Evolutionary conservation across 2,113 vertebrate genomes (phyloP).

Genomic region (Edolisoma coerulescens): DNA sequence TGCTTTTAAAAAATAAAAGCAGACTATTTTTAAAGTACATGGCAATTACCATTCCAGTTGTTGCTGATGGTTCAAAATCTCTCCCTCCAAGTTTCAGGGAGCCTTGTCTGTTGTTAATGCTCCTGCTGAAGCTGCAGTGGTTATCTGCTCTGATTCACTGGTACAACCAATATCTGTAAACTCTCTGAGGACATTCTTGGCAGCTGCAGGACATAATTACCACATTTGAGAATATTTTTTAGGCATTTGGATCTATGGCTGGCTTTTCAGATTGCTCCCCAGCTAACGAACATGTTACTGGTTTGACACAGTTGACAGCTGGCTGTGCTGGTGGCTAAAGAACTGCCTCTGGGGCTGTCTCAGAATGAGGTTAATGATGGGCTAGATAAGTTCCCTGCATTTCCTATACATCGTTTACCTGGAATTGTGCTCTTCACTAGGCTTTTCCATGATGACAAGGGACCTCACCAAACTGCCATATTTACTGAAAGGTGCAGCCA

Average conservation of each 20-base stretch:
- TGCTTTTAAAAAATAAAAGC: background rate
- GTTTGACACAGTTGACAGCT: constrained; percentile 76
- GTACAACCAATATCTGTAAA: constrained; percentile 56
- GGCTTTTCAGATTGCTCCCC: constrained; percentile 72
- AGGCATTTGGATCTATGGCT: constrained; percentile 74
- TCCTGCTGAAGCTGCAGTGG: background rate
- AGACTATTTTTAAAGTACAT: background rate
- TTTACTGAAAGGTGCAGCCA: constrained; percentile 60
- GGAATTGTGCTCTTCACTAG: constrained; percentile 40
- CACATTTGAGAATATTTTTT: constrained; percentile 73
- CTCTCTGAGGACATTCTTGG: constrained; percentile 69
- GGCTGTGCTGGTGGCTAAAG: constrained; percentile 69
- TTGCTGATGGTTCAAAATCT: background rate
- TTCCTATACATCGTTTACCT: constrained; percentile 70
- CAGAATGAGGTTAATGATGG: constrained; percentile 74
- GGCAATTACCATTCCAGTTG: background rate
- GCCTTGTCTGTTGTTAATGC: constrained; percentile 13
- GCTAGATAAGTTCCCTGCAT: constrained; percentile 51
- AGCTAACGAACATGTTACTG: constrained; percentile 72
- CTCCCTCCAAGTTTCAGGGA: constrained; percentile 29
- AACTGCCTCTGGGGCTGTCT: constrained; percentile 75
- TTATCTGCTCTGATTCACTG: constrained; percentile 56
- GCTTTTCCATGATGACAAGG: constrained; percentile 27
- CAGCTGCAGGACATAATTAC: constrained; percentile 78
- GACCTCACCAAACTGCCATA: constrained; percentile 16